Evolutionary conservation across 92 coral and sea anemone genomes (phyloP), one percentile per base, ranked within the genome.

Genomic region (Heteractis magnifica): DNA sequence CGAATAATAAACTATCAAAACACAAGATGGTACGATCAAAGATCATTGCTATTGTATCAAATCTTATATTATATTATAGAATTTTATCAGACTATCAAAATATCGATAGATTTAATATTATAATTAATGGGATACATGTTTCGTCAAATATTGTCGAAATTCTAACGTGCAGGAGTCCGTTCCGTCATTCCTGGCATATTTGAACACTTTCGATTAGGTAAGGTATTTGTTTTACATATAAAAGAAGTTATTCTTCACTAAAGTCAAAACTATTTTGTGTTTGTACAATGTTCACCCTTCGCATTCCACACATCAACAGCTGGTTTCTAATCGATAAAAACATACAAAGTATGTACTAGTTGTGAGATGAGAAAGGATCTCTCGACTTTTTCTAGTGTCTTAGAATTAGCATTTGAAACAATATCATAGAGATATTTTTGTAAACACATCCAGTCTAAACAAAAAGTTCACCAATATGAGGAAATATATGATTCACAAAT

Each of bases 391-490:
- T 23, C 70, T 62, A 23, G 50, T 20, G 44, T 68, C 23, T 23
- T 23, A 68, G 49, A 14, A 26, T 68, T 68, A 68, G 15, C 73
- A 68, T 68, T 68, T 68, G 14, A 71, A 72, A 75, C 64, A 64
- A 56, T 75, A n/a, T 74, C 70, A 72, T 64, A 20, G 34, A 65
- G 83, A 78, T 71, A 85, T 51, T 49, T 78, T 71, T 59, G 88
- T 85, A 85, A 85, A 85, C 88, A 85, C 51, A 19, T 26, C 51
- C 70, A 70, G 70, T 59, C 19, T 50, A 48, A 82, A 82, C 79
- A 82, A 18, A 8, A 81, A 58, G 64, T 58, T 13, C 8, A 44
- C 5, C 56, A 41, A 62, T 5, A 80, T 49, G 52, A 80, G 44
- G 20, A 58, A 76, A 51, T 26, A 68, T 16, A 44, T 53, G 6